Evolutionary conservation across 2,888 invertebrate genomes (phyloP), one percentile per base, ranked within the genome.

Genomic region (Anorthoa munda): DNA sequence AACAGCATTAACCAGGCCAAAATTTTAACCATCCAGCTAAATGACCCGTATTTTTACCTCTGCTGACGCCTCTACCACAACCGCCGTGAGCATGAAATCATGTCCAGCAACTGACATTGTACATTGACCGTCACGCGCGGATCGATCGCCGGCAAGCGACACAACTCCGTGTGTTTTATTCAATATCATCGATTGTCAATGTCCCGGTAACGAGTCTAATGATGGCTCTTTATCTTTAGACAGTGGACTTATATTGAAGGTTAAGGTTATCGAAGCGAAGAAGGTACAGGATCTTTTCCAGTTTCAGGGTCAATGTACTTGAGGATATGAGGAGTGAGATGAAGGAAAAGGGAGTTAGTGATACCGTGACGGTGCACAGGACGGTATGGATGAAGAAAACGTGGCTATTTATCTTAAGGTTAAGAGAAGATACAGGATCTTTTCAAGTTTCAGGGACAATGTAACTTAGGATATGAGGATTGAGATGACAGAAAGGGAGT

Each of bases 21-120:
- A 39, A 39, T 39, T 39, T 39, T 9, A 39, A 39, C 9, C 9
- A 39, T 1, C 39, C 39, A 39, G 39, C 39, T 9, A 15, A 21
- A 26, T 23, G 1, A 11, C 15, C 4, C 9, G 7, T n/a, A 51
- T 21, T 23, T 5, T n/a, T 18, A 51, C 12, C 4, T 51, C 77
- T 61, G 15, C 53, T 9, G 23, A n/a, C 23, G 13, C 12, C 61
- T 11, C 4, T 17, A 0, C 9, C 23, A 50, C 21, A 55, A 46
- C 12, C 31, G 31, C 2, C 55, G 46, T 55, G 31, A 79, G 51
- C 18, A 18, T 71, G 46, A 66, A 79, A 79, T 82, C 77, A 58
- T 82, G 80, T 71, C 77, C 72, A 73, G 55, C 50, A 48, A 21
- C 61, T 92, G 94, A 93, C 94, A 94, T 93, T 94, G 94, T 88